A percentile compares a stretch with the other conserved stretches of the same genome.
Evolutionary conservation across 2,888 invertebrate species (phyloP).

Genomic region (Dilophus febrilis): DNA sequence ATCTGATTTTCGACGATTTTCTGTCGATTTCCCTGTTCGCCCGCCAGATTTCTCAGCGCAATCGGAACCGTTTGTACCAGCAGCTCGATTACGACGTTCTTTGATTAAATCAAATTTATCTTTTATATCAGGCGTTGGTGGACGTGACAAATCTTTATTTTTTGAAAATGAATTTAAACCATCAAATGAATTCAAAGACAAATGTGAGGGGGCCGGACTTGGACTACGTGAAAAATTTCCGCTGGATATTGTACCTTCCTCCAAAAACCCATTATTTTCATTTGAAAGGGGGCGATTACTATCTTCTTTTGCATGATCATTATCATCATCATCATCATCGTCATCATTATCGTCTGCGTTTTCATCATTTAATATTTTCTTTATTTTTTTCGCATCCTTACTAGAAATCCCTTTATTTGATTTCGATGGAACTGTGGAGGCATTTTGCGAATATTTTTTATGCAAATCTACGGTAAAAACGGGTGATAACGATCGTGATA

Average conservation of each 20-base stretch:
- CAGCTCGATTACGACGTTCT: constrained; percentile 35
- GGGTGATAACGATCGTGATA: constrained; percentile 15
- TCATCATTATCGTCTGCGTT: too few relatives aligned
- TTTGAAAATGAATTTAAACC: background rate
- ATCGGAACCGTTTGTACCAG: constrained; percentile 14
- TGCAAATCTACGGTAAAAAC: constrained; percentile 29
- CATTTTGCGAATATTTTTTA: constrained; percentile 31
- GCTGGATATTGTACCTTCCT: constrained; percentile 20
- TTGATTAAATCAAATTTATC: constrained; percentile 46
- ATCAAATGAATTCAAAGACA: constrained; percentile 7
- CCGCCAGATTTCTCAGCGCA: constrained; percentile 18
- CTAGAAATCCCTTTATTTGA: background rate
- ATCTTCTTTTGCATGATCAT: background rate
- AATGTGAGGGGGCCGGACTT: constrained; percentile 10
- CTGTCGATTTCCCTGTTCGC: constrained; percentile 13
- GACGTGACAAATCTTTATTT: background rate
- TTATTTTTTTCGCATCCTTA: background rate
- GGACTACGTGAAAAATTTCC: constrained; percentile 15
- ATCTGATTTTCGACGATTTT: constrained; percentile 17
- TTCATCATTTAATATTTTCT: background rate
- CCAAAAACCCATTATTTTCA: background rate
- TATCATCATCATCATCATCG: background rate
- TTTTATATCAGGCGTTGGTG: constrained; percentile 20
- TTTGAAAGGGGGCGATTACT: background rate
- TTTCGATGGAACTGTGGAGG: constrained; percentile 10